Base-by-base conservation (phyloP, 2,797 vertebrate species). In the Ctenosaura bakeri region DNA sequence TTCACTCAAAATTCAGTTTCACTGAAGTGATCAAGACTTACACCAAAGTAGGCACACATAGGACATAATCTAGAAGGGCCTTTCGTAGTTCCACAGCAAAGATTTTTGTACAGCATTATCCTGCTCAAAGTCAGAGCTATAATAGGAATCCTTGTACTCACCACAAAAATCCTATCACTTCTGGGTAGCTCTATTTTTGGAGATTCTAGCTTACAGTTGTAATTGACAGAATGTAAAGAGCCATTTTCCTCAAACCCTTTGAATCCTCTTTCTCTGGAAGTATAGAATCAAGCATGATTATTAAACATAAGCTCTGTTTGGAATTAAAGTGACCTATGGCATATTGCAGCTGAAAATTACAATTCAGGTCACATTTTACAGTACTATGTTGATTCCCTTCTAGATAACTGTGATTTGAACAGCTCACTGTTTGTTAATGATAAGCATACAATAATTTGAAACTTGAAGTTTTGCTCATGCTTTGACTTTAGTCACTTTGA, bases 211-310 rank as follows among this genome's bases (percentile, higher is more conserved):
- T 88, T 92, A 78, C 76, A 93, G 85, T 89, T 92, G 59, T 87
- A 95, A 94, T 90, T 95, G 93, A 94, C 92, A 94, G 88, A 83
- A 89, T 93, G 85, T 89, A 91, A 94, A 92, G 87, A 95, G 38
- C 83, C 0, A 0, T 84, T 94, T 93, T 88, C 91, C 91, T 91
- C 71, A 89, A 92, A 92, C 38, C 59, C 16, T 3, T 82, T 90
- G 86, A 94, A 91, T 42, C 76, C 85, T 32, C 56, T 94, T 91
- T 92, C 90, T 80, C 35, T 86, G 87, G 90, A 96, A 94, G 92
- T 83, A 64, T 69, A 88, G 92, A 94, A 96, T 91, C 88, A 95
- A 88, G 64, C 62, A 38, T 94, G 90, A 88, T 94, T 95, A 93
- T 95, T 2, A 92, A 94, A 77, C 90, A 73, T 50, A 62, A 85